phyloP scores from a whole-genome alignment of 2,797 vertebrate species.

The Tenualosa thibaudeaui region DNA sequence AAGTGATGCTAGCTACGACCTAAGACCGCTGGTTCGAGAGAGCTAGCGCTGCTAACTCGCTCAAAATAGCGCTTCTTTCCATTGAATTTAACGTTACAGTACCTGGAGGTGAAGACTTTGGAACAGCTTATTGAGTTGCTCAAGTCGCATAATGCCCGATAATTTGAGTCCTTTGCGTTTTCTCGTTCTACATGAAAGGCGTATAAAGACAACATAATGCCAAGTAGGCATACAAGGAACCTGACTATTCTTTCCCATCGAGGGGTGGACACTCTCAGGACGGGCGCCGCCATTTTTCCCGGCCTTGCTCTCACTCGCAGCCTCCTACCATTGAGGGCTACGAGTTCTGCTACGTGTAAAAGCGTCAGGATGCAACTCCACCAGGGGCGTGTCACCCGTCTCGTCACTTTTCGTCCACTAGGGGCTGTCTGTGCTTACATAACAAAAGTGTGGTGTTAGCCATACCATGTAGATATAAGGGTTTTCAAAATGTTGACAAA shows the following conservation, averaged over 20 bases:
- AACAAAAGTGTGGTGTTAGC: background rate
- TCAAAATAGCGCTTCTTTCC: constrained; percentile 26
- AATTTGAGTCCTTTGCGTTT: constrained; percentile 83
- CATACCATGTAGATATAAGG: background rate
- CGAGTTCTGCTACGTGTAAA: constrained; percentile 51
- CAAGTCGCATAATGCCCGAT: constrained; percentile 89
- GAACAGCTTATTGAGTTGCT: constrained; percentile 93
- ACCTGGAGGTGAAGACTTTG: constrained; percentile 96
- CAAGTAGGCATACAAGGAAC: constrained; percentile 87
- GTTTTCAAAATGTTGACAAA: background rate
- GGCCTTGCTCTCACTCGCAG: constrained; percentile 79
- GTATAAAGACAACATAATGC: constrained; percentile 88
- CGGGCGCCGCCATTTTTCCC: constrained; percentile 96
- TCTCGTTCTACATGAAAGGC: constrained; percentile 93
- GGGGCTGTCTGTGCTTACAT: constrained; percentile 1
- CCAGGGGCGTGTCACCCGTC: constrained; percentile 62
- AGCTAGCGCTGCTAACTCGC: constrained; percentile 16
- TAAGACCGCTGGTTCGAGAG: constrained; percentile 17
- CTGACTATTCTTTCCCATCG: constrained; percentile 94
- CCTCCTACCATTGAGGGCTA: constrained; percentile 63
- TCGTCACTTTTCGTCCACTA: constrained; percentile 9
- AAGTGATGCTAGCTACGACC: background rate
- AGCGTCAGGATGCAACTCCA: constrained; percentile 50
- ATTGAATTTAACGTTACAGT: constrained; percentile 53
- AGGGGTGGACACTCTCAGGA: constrained; percentile 98